These are phyloP conservation scores for Heliconius melpomene DNA, from an alignment of 1,140 invertebrate species.

Conservation along the genomic window DNA sequence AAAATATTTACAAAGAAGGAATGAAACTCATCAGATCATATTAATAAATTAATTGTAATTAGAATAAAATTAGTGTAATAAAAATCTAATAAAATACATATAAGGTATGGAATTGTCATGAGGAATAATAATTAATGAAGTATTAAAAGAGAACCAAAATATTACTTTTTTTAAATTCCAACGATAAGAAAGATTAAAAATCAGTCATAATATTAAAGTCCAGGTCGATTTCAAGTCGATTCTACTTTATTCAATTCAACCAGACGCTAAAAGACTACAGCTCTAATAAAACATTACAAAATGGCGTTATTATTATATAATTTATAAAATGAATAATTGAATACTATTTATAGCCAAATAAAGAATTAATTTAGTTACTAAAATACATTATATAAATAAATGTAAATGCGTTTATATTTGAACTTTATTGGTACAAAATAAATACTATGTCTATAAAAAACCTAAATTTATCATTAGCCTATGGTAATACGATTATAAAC, in stretches of 20 bases:
- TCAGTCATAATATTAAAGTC: too few species aligned
- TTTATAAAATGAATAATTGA: conserved; percentile 15
- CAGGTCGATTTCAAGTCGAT: neutral
- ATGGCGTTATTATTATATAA: conserved; percentile 10
- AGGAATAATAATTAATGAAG: conserved; percentile 7
- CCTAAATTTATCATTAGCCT: conserved; percentile 32
- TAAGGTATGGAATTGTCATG: conserved; percentile 43
- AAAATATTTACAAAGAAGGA: conserved; percentile 38
- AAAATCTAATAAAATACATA: conserved; percentile 27
- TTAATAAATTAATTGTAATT: conserved; percentile 34
- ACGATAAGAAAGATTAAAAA: too few species aligned
- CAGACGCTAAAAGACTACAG: neutral
- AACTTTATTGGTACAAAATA: conserved; percentile 36
- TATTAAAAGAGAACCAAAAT: neutral
- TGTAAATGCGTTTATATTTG: conserved; percentile 34
- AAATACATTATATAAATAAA: conserved; percentile 33
- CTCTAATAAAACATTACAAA: conserved; percentile 11
- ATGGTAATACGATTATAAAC: conserved; percentile 47
- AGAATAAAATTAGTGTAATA: conserved; percentile 13
- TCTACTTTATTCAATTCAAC: neutral
- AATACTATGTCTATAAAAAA: conserved; percentile 34
- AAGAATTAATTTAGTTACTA: neutral
- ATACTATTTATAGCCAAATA: conserved; percentile 2
- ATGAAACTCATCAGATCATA: conserved; percentile 23
- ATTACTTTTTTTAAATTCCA: too few species aligned